phyloP scores from a whole-genome alignment of 1,140 invertebrate species.

The Rhyacophila brunnea region DNA sequence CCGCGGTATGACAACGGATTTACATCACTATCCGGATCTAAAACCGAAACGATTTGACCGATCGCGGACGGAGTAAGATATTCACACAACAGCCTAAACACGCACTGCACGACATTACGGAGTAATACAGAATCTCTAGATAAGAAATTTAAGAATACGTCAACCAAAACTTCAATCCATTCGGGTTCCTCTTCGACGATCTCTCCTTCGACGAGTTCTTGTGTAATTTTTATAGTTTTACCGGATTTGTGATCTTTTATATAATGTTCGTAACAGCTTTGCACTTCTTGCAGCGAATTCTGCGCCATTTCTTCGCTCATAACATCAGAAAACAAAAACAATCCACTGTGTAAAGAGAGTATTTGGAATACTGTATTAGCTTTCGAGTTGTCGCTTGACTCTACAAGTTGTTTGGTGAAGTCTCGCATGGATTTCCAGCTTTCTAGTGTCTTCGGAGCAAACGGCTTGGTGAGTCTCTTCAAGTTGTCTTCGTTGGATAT shows the following conservation, averaged over 20 bases:
- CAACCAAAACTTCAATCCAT: slow-evolving; percentile 78
- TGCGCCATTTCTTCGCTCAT: slow-evolving; percentile 59
- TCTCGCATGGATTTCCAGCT: slow-evolving; percentile 62
- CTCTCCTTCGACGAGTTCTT: slow-evolving; percentile 33
- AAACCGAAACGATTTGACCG: slow-evolving; percentile 70
- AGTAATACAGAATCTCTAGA: slow-evolving; percentile 69
- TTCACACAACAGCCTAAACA: slow-evolving; percentile 71
- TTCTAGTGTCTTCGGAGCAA: slow-evolving; percentile 55
- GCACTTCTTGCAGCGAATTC: slow-evolving; percentile 65
- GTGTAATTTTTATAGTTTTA: slow-evolving; percentile 42
- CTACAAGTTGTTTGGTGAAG: slow-evolving; percentile 50
- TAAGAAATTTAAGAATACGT: slow-evolving; percentile 71
- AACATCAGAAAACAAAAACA: slow-evolving; percentile 68
- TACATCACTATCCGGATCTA: slow-evolving; percentile 64
- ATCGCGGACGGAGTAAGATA: slow-evolving; percentile 66
- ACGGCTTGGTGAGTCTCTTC: slow-evolving; percentile 50
- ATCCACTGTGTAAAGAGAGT: slow-evolving; percentile 67
- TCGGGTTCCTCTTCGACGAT: slow-evolving; percentile 58
- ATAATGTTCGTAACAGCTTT: slow-evolving; percentile 66
- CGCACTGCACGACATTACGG: slow-evolving; percentile 64
- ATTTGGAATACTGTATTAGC: slow-evolving; percentile 62
- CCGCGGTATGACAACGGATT: slow-evolving; percentile 56
- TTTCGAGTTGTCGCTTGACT: slow-evolving; percentile 44
- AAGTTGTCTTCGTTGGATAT: slow-evolving; percentile 49
- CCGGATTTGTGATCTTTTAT: slow-evolving; percentile 47